phyloP scores from a whole-genome alignment of 2,888 invertebrate species.

The Ariolimax columbianus region DNA sequence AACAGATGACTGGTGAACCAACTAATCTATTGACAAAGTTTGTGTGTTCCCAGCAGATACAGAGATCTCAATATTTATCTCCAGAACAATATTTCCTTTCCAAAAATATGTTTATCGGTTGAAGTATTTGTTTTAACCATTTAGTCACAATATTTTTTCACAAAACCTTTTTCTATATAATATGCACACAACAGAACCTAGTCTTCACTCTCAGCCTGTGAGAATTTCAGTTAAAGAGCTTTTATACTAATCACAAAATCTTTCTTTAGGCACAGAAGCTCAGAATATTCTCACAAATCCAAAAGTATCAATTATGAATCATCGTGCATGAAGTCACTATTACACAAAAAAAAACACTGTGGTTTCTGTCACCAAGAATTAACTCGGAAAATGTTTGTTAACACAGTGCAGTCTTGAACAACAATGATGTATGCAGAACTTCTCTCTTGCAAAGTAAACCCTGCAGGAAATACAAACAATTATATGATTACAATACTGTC shows the following conservation, averaged over 20 bases:
- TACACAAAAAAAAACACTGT: neutral
- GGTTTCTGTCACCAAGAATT: neutral
- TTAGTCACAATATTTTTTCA: neutral
- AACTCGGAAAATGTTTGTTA: neutral
- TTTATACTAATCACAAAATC: neutral
- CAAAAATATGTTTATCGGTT: neutral
- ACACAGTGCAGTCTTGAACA: neutral
- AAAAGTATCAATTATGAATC: neutral
- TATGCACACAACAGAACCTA: neutral
- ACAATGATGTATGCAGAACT: neutral
- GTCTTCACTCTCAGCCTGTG: neutral
- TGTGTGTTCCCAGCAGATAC: neutral
- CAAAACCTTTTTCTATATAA: neutral
- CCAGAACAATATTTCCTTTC: neutral
- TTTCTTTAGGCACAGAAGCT: neutral
- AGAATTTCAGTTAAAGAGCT: neutral
- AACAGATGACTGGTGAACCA: neutral
- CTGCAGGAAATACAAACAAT: neutral
- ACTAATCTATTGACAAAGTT: neutral
- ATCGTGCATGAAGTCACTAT: neutral
- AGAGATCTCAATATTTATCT: neutral
- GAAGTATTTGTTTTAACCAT: neutral
- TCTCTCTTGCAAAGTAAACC: neutral
- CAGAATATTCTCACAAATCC: conserved; percentile 4
- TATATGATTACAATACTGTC: no score